These are phyloP conservation scores for Eilema caniola DNA, from an alignment of 2,888 invertebrate species.

Conservation along the genomic window DNA sequence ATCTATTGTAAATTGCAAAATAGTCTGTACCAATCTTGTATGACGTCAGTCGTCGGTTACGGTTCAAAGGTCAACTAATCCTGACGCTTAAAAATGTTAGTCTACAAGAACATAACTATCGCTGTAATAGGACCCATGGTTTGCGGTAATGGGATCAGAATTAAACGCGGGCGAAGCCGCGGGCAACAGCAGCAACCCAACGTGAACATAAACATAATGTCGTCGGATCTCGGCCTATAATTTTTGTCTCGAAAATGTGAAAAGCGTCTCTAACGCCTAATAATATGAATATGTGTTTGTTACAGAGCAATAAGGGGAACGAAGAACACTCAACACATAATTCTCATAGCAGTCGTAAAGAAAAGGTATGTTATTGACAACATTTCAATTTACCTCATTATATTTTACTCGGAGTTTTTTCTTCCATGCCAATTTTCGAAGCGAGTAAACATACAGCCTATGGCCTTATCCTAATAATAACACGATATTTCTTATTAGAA, in stretches of 20 bases:
- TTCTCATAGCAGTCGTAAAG: slow-evolving; percentile 94
- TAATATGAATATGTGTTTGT: slow-evolving; percentile 64
- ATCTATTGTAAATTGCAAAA: too few relatives aligned
- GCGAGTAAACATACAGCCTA: neutral
- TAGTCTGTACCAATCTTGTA: too few relatives aligned
- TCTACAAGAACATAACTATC: too few relatives aligned
- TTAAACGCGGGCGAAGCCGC: too few relatives aligned
- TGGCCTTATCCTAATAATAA: neutral
- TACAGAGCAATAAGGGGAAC: slow-evolving; percentile 92
- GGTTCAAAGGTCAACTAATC: too few relatives aligned
- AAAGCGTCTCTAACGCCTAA: slow-evolving; percentile 11
- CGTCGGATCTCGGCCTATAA: slow-evolving; percentile 3
- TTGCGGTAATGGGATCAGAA: too few relatives aligned
- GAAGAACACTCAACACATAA: slow-evolving; percentile 91
- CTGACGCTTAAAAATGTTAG: too few relatives aligned
- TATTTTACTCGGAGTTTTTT: neutral
- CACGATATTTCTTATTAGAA: too few relatives aligned
- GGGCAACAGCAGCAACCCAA: neutral
- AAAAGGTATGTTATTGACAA: slow-evolving; percentile 89
- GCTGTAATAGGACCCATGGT: too few relatives aligned
- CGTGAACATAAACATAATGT: neutral
- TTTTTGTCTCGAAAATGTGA: slow-evolving; percentile 6
- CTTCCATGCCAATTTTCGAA: neutral
- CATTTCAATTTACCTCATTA: slow-evolving; percentile 20
- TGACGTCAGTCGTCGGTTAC: too few relatives aligned